Evolutionary conservation across 2,888 invertebrate species (phyloP), one percentile per base, ranked within the genome.

Genomic region (Drosophila dives): DNA sequence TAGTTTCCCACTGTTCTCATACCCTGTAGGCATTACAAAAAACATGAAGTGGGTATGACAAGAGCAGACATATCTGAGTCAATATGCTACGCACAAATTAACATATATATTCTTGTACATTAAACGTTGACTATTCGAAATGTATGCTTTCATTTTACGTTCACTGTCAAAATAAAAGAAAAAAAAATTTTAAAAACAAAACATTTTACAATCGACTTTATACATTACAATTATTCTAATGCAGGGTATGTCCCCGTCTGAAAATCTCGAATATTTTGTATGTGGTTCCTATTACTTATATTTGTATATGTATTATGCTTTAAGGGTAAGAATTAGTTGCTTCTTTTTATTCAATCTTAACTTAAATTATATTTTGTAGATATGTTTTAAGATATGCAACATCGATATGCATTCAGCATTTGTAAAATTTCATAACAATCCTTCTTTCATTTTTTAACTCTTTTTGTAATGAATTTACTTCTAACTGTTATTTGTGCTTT

Each of bases 271-370:
- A 7, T 20, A 55, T 20, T 32, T 55, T 6, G 20, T 42, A 29
- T 56, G 38, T 40, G 36, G 38, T n/a, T 55, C n/a, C 15, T 40
- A 20, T 50, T 50, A 48, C 36, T 32, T 59, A 32, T 36, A 61
- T 73, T 58, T 49, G 34, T 59, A 71, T 67, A 70, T 78, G 38
- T 64, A 71, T 71, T 12, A 50, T 69, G 70, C 69, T 74, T 72
- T 67, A 45, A 55, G 77, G 73, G 23, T 23, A 20, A 7, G 45
- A 45, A 23, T 23, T 45, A 15, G 7, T 45, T n/a, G n/a, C n/a
- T n/a, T n/a, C 2, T n/a, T 15, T 45, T 45, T 15, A 15, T 45
- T 17, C 15, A 20, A 20, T 15, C 2, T 23, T 45, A 4, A 7
- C 23, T 45, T 15, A 45, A 45, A 45, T 45, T 7, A 45, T 20